Evolutionary conservation across 2,113 vertebrate genomes (phyloP).

Genomic region (Strix uralensis): DNA sequence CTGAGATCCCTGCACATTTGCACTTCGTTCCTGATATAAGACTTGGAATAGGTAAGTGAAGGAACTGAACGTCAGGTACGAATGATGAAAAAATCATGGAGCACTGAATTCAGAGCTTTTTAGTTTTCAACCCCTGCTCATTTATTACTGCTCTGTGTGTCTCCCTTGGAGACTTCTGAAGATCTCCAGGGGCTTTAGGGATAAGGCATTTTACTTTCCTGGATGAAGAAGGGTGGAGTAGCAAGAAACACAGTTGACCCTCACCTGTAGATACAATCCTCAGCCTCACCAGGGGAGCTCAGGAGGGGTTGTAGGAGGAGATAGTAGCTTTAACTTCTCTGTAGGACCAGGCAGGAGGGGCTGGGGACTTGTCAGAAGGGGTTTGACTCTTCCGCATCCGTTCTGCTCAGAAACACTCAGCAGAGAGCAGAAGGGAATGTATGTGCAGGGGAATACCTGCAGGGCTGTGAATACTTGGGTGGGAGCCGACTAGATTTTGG

Average conservation of each 20-base stretch:
- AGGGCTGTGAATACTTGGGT: neutral
- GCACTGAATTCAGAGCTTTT: neutral
- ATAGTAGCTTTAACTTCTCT: rapidly evolving
- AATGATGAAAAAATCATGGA: neutral
- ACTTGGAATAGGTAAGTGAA: neutral
- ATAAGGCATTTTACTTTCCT: neutral
- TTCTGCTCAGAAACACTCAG: neutral
- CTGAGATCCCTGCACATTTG: neutral
- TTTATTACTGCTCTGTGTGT: neutral
- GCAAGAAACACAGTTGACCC: neutral
- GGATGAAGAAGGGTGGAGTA: neutral
- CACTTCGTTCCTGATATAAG: neutral
- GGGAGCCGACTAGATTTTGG: neutral
- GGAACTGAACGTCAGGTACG: neutral
- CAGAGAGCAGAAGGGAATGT: neutral
- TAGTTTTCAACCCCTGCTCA: neutral
- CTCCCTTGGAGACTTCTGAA: neutral
- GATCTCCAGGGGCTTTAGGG: neutral
- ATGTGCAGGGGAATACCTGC: neutral
- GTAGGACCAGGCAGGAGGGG: neutral
- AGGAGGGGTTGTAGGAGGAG: neutral
- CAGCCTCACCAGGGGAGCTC: neutral
- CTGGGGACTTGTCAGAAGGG: neutral
- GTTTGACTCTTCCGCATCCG: neutral
- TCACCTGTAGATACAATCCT: rapidly evolving